Conservation (phyloP, 2,797 vertebrate genomes). For the Platalea minor region DNA sequence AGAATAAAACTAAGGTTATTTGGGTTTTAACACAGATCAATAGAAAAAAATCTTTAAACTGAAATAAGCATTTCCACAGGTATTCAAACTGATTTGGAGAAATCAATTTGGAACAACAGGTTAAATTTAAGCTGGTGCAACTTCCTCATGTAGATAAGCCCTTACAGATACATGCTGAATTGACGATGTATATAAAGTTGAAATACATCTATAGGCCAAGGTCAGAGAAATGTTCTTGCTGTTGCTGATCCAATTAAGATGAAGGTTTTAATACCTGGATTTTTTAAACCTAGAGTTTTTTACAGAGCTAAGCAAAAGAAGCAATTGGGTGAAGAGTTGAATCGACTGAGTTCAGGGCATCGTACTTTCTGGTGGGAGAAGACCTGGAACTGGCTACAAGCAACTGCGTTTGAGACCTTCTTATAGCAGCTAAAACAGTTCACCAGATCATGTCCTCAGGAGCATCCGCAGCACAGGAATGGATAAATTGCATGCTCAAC, state of each 20-base stretch:
- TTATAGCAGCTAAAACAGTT: neutral
- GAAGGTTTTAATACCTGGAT: neutral
- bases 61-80: neutral
- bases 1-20: slow-evolving; percentile 15
- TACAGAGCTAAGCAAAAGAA: neutral
- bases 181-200: neutral
- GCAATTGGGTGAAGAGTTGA: neutral
- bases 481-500: neutral
- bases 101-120: slow-evolving; percentile 29
- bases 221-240: neutral
- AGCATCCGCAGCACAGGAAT: neutral
- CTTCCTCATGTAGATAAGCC: neutral
- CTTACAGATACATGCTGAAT: neutral
- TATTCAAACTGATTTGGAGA: slow-evolving; percentile 29
- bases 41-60: neutral
- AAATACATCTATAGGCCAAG: neutral
- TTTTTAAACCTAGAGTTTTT: neutral
- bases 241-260: slow-evolving; percentile 32
- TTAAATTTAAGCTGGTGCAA: neutral
- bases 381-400: fast-evolving
- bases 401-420: neutral
- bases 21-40: neutral
- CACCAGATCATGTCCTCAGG: neutral
- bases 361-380: neutral
- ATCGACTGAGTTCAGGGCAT: neutral